Base-by-base conservation (phyloP, 2,888 invertebrate species). In the Volucella zonaria region DNA sequence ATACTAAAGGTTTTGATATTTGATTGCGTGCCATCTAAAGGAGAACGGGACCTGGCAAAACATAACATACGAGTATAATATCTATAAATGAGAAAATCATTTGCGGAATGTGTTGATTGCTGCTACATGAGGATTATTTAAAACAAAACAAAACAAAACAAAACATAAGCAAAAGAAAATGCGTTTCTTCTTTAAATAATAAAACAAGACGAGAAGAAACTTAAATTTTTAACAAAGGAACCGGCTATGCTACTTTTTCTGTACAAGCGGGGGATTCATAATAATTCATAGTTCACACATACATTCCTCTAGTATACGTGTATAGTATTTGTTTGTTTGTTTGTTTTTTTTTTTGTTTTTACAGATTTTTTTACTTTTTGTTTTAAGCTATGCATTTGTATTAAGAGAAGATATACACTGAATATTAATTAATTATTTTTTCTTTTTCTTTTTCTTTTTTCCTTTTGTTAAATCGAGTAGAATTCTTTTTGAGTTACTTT, bases 41-140 rank as follows among this genome's bases (percentile, higher is more conserved):
- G 15, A 12, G 49, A n/a, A 8, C 8, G 8, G n/a, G n/a, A 2
- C 0, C 8, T 8, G 49, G 23, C 10, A 31, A 68, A 68, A 56
- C 9, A 68, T 45, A 43, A 43, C 31, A 31, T 8, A 43, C 42
- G 43, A 38, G 49, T 71, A 61, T 31, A 51, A 43, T 42, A 51
- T 66, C 52, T 49, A 62, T 56, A 23, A 70, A 62, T 77, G 73
- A 83, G 62, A 83, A 75, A 70, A 59, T 59, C 38, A 56, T 40
- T 67, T 75, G 66, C 79, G 83, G 83, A 83, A 83, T 83, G 83
- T 80, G 75, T 83, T 58, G 70, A 70, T 83, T 74, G 74, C 79
- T 75, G 74, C 52, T 68, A 52, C 61, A 45, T 73, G 67, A 73
- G 15, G 51, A 23, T 71, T 47, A 76, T 42, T 54, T 45, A 68